phyloP scores from a whole-genome alignment of 2,888 invertebrate genomes.

The Polietes domitor region DNA sequence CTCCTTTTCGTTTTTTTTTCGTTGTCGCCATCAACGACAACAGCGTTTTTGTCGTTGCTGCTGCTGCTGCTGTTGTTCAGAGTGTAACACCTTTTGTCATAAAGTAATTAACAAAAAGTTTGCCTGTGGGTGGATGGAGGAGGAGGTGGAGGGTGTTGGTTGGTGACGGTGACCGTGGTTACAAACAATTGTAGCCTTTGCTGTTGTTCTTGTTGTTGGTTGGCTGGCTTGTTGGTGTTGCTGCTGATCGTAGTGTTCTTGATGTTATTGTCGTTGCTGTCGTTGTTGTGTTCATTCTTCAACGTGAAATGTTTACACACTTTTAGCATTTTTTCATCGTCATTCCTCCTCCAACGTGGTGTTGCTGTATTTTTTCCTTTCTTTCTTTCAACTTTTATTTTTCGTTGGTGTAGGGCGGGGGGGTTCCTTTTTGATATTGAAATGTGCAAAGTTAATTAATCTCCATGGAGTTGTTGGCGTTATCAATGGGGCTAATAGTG shows the following conservation, averaged over 20 bases:
- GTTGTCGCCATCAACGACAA: neutral
- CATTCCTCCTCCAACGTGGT: neutral
- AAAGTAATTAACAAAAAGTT: constrained; percentile 64
- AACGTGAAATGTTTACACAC: constrained; percentile 40
- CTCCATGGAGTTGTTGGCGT: constrained; percentile 55
- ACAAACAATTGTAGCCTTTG: constrained; percentile 16
- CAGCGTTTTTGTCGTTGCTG: neutral
- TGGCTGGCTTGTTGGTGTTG: neutral
- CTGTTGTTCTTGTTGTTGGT: neutral
- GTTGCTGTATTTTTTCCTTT: neutral
- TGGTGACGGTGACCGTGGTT: constrained; percentile 54
- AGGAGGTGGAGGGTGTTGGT: neutral
- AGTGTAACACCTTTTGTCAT: constrained; percentile 73
- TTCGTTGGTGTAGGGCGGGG: neutral
- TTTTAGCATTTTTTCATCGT: constrained; percentile 12
- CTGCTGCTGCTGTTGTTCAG: constrained; percentile 44
- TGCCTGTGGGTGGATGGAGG: constrained; percentile 3
- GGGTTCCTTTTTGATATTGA: constrained; percentile 22
- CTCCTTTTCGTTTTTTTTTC: neutral
- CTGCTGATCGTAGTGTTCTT: neutral
- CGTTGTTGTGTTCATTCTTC: constrained; percentile 17
- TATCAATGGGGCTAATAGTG: constrained; percentile 33
- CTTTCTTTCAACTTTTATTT: neutral
- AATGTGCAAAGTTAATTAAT: constrained; percentile 61
- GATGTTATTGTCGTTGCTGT: constrained; percentile 8